A percentile compares a stretch with the other conserved stretches of the same genome.
phyloP scores from a whole-genome alignment of 1,140 invertebrate species.

The Apis cerana region DNA sequence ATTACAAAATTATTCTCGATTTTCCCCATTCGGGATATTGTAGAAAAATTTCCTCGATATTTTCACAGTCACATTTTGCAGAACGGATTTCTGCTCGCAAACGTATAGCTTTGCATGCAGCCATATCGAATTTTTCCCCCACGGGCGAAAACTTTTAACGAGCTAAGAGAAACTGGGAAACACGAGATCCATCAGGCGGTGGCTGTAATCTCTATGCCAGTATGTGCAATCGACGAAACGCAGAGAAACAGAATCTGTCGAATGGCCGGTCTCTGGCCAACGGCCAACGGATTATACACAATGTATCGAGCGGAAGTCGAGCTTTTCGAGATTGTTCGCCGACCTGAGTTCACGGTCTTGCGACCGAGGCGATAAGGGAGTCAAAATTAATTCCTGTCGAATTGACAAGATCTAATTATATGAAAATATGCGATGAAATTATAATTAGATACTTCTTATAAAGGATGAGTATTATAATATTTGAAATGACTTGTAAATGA shows the following conservation, averaged over 20 bases:
- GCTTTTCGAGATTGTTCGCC: slow-evolving; percentile 26
- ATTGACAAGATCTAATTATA: neutral
- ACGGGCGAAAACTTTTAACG: slow-evolving; percentile 41
- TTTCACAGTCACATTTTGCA: neutral
- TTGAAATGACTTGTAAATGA: no score
- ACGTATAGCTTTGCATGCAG: neutral
- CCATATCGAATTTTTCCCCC: slow-evolving; percentile 22
- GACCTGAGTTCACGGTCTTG: slow-evolving; percentile 6
- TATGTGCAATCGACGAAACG: slow-evolving; percentile 28
- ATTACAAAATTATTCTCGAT: neutral
- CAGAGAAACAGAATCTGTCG: slow-evolving; percentile 55
- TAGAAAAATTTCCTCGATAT: neutral
- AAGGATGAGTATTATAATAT: no score
- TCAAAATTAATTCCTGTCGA: neutral
- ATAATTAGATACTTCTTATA: no score
- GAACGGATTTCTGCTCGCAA: slow-evolving; percentile 31
- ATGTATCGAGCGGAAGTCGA: slow-evolving; percentile 26
- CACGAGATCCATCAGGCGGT: slow-evolving; percentile 28
- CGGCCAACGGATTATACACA: slow-evolving; percentile 47
- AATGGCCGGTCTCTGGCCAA: slow-evolving; percentile 25
- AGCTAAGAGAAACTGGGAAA: slow-evolving; percentile 39
- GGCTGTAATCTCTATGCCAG: slow-evolving; percentile 33
- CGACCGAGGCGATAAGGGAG: neutral
- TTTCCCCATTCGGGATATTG: neutral
- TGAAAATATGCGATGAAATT: no score